Conservation (phyloP, 2,888 invertebrate genomes). For the Melanophora roralis region DNA sequence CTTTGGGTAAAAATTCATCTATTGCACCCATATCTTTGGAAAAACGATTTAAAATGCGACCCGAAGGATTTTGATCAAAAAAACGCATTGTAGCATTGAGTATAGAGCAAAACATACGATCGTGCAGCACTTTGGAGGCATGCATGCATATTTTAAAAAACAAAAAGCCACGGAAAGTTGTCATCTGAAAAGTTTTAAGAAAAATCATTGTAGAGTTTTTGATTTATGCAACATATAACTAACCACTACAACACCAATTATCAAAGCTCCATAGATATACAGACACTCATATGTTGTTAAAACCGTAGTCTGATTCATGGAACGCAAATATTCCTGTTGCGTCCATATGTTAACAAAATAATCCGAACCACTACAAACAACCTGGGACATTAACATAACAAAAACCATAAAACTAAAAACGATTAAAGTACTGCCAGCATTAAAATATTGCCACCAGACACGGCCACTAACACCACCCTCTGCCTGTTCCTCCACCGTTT, state of each 20-base stretch:
- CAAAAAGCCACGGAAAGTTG: conserved; percentile 81
- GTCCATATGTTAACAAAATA: conserved; percentile 82
- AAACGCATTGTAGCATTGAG: conserved; percentile 88
- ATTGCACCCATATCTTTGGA: conserved; percentile 85
- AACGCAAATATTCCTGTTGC: conserved; percentile 74
- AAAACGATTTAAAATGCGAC: conserved; percentile 85
- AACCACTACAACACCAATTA: conserved; percentile 72
- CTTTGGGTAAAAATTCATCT: conserved; percentile 80
- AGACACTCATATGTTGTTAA: conserved; percentile 74
- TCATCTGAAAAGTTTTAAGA: conserved; percentile 71
- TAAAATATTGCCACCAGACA: conserved; percentile 78
- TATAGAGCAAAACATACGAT: conserved; percentile 89
- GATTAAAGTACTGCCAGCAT: conserved; percentile 78
- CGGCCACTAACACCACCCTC: conserved; percentile 76
- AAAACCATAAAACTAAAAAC: conserved; percentile 77
- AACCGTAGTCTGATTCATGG: conserved; percentile 69
- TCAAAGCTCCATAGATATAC: conserved; percentile 75
- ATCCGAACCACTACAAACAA: conserved; percentile 80
- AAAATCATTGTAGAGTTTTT: no score
- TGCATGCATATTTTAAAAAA: conserved; percentile 87
- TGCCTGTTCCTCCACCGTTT: conserved; percentile 75
- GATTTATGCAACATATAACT: no score
- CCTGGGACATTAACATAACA: conserved; percentile 79
- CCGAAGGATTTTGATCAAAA: conserved; percentile 91
- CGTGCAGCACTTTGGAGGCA: conserved; percentile 87